These are phyloP conservation scores for Scaptomyza caliginosa DNA, from an alignment of 2,888 invertebrate species.

Conservation along the genomic window DNA sequence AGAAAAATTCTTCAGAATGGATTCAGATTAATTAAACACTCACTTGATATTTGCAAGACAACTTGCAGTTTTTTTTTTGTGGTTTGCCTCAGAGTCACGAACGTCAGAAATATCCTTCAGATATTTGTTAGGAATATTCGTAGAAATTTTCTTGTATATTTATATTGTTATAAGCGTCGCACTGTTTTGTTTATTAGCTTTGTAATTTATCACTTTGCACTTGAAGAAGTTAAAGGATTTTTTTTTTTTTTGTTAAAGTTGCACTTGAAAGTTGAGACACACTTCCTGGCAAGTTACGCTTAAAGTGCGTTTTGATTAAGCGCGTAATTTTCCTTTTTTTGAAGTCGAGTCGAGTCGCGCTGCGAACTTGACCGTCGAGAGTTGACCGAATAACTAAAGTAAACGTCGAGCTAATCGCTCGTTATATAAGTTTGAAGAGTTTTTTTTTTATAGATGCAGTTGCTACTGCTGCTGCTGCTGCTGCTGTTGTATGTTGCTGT, in stretches of 20 bases:
- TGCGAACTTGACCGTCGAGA: conserved; percentile 84
- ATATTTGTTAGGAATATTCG: conserved; percentile 10
- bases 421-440: conserved; percentile 84
- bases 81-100: conserved; percentile 40
- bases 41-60: conserved; percentile 56
- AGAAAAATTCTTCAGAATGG: too few species aligned
- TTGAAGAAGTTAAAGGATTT: conserved; percentile 38
- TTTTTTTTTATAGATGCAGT: conserved; percentile 66
- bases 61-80: conserved; percentile 34
- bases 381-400: conserved; percentile 84
- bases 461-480: conserved; percentile 46
- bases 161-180: conserved; percentile 42
- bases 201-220: conserved; percentile 44
- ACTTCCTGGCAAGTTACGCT: conserved; percentile 52
- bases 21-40: conserved; percentile 50
- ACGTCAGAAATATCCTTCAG: conserved; percentile 67
- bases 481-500: conserved; percentile 14
- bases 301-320: conserved; percentile 20
- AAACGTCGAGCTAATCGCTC: conserved; percentile 82
- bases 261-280: conserved; percentile 47
- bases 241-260: conserved; percentile 47
- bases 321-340: conserved; percentile 10
- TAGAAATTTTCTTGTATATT: conserved; percentile 19
- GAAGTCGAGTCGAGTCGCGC: conserved; percentile 57
- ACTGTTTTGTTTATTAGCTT: conserved; percentile 48